Base-by-base conservation (phyloP, 2,888 invertebrate species). In the Ptilodon capucinus region DNA sequence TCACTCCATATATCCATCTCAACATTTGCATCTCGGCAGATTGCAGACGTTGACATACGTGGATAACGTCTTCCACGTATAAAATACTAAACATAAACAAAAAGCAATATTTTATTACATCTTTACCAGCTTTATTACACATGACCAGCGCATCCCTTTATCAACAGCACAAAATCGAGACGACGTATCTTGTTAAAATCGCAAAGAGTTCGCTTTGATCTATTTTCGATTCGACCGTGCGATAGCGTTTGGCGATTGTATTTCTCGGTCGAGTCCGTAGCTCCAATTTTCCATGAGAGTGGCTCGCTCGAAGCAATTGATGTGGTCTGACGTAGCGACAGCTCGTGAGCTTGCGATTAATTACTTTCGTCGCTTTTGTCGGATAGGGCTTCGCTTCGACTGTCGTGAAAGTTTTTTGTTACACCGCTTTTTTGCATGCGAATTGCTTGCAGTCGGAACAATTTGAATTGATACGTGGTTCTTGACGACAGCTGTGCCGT, bases 241-340 rank as follows among this genome's bases (percentile, higher is more conserved):
- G 52, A 61, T 57, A 42, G 49, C 40, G 35, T 38, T 45, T 34
- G 46, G 35, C 71, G 74, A 72, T 78, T 79, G 78, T 77, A 78
- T 81, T 81, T 79, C 77, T 76, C 79, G 76, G 77, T 78, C 74
- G 78, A 77, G 68, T 80, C 79, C 75, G 75, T 76, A 73, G 74
- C 78, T 83, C 72, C 84, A 88, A 89, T 89, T 90, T 90, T 88
- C 85, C 86, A 76, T 68, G 54, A 84, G 84, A 86, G 70, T 75
- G 87, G 71, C 55, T 65, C 54, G 70, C 71, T 70, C 64, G 68
- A 63, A 71, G 68, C 79, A 71, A 76, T 75, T 84, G 86, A 91
- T 84, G 82, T 81, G 83, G 71, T 74, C 73, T 76, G 88, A 88
- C 88, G 82, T 73, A 84, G 71, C 76, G 90, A 86, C 88, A 84